These are phyloP conservation scores for Muscicapa striata DNA, from an alignment of 2,797 vertebrate genomes.

Conservation along the genomic window DNA sequence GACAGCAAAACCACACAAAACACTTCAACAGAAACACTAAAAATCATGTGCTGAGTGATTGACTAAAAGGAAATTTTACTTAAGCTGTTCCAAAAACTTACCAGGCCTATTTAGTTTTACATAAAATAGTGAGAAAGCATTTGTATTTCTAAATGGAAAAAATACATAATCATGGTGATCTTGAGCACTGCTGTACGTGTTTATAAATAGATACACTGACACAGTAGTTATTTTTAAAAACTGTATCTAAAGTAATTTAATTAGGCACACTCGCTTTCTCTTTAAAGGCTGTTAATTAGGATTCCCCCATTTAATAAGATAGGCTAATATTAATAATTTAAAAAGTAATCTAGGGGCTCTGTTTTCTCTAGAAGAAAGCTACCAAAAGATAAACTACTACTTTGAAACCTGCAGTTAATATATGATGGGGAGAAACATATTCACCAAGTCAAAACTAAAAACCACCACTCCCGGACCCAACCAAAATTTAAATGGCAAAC, in stretches of 20 bases:
- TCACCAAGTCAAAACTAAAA: neutral
- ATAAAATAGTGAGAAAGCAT: rapidly evolving
- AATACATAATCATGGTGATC: rapidly evolving
- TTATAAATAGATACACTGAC: rapidly evolving
- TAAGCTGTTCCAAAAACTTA: neutral
- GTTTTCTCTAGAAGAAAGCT: neutral
- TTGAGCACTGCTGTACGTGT: rapidly evolving
- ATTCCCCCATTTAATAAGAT: rapidly evolving
- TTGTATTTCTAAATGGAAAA: neutral
- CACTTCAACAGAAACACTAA: neutral
- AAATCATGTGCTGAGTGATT: rapidly evolving
- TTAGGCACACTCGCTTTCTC: rapidly evolving
- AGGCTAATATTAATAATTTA: rapidly evolving
- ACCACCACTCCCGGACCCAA: rapidly evolving
- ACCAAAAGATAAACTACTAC: rapidly evolving
- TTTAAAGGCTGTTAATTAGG: rapidly evolving
- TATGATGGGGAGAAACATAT: rapidly evolving
- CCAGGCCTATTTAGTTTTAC: neutral
- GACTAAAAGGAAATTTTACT: neutral
- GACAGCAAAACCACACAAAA: neutral
- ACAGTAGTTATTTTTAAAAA: neutral
- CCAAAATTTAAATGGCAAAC: neutral
- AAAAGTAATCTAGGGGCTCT: rapidly evolving
- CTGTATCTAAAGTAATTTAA: rapidly evolving
- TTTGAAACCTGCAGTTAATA: rapidly evolving